A percentile compares a stretch with the other conserved stretches of the same genome.
Conservation (phyloP, 2,113 vertebrate species). For the Microtus richardsoni region DNA sequence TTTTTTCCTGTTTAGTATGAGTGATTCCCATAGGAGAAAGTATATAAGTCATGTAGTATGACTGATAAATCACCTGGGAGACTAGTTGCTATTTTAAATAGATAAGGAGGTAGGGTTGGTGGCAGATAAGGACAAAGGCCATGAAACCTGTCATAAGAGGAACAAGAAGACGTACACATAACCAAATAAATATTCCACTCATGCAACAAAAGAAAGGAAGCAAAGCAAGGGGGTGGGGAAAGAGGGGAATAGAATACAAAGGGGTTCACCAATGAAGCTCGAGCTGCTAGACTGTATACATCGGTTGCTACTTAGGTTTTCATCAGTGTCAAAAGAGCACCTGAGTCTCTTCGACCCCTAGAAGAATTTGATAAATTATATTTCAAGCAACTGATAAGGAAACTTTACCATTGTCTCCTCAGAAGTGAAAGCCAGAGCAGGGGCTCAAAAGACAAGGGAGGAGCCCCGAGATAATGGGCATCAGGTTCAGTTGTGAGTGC, state of each 20-base stretch:
- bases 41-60: background rate
- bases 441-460: slow-evolving; percentile 51
- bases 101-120: background rate
- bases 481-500: slow-evolving; percentile 51
- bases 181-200: background rate
- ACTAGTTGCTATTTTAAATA: slow-evolving; percentile 47
- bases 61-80: slow-evolving; percentile 14
- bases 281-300: background rate
- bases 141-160: background rate
- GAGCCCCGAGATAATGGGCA: slow-evolving; percentile 20
- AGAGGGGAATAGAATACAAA: slow-evolving; percentile 15
- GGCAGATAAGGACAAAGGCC: slow-evolving; percentile 10
- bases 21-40: background rate
- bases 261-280: background rate
- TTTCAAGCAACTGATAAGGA: slow-evolving; percentile 44
- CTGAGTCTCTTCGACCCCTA: slow-evolving; percentile 5
- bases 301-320: slow-evolving; percentile 27
- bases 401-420: slow-evolving; percentile 54
- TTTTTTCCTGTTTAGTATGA: slow-evolving; percentile 24
- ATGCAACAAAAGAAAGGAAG: background rate
- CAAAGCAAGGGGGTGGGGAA: background rate
- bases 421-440: slow-evolving; percentile 58
- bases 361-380: slow-evolving; percentile 49
- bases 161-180: background rate
- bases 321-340: slow-evolving; percentile 23